Percentiles rank a stretch among this genome's conserved stretches.
Evolutionary conservation across 2,113 vertebrate genomes (phyloP).

Genomic region (Cavia porcellus): DNA sequence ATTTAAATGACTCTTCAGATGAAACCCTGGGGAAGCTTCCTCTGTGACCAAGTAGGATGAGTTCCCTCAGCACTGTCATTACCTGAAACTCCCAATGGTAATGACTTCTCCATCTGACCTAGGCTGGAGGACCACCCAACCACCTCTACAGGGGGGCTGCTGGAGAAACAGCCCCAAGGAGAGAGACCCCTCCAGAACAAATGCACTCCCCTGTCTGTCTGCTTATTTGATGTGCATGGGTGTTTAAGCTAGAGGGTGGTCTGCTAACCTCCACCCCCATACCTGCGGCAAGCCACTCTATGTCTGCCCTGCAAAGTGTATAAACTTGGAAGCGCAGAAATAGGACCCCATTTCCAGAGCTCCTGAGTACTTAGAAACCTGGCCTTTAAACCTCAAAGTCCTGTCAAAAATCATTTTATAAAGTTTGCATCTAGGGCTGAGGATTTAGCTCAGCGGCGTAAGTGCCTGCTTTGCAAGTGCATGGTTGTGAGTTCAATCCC

Average conservation of each 20-base stretch:
- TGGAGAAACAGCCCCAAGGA: not conserved
- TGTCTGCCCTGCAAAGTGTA: not conserved
- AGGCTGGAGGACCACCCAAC: not conserved
- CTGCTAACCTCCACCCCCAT: fast-evolving
- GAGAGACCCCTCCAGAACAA: not conserved
- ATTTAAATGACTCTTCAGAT: not conserved
- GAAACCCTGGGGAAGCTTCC: not conserved
- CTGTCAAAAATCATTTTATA: not conserved
- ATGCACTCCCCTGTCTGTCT: not conserved
- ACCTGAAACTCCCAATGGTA: not conserved
- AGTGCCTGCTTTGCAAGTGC: too few species aligned
- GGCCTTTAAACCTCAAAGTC: not conserved
- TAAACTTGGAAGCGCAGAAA: not conserved
- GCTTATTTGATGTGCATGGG: not conserved
- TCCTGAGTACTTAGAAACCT: not conserved
- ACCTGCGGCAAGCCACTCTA: not conserved
- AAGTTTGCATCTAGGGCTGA: not conserved
- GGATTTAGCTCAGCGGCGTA: too few species aligned
- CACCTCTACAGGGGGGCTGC: not conserved
- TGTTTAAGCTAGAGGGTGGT: not conserved
- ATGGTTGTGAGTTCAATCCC: too few species aligned
- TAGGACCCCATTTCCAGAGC: not conserved
- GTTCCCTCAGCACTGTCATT: not conserved
- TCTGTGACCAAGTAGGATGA: not conserved
- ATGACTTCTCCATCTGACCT: not conserved